Evolutionary conservation across 2,888 invertebrate genomes (phyloP), one percentile per base, ranked within the genome.

Genomic region (Graphium colonna): DNA sequence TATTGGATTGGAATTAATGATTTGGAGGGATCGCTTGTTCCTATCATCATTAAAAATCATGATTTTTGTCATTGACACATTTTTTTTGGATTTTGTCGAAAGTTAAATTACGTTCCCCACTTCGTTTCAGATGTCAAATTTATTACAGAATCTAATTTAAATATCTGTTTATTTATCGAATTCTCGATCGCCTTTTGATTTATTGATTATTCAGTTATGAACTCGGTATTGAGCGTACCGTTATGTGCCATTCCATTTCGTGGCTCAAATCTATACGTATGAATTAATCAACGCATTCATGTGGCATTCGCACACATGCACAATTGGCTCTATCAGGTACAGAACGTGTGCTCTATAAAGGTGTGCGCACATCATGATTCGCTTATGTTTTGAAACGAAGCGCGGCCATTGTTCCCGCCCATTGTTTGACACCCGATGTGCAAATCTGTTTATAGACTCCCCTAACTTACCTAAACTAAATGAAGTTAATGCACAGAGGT

Each of bases 331-430:
- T 18, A 16, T 10, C 33, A 21, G 26, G 12, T n/a, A 16, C 28
- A 28, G 42, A 42, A 26, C n/a, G n/a, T n/a, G n/a, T n/a, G n/a
- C n/a, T 36, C 21, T 16, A 36, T 55, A 52, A 36, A 51, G 47
- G 50, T 44, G 31, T 42, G 36, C 36, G 46, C 47, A 47, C 28
- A 40, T 43, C 62, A 62, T 52, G 61, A 61, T 67, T 67, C 69
- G 74, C 71, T 73, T 75, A 74, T 73, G 71, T 74, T 77, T 73
- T 71, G 71, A 67, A 65, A 67, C 61, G 67, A 68, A 68, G 60
- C 63, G 60, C 39, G 49, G 67, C 76, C 73, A 79, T 77, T 78
- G 77, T 79, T 64, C 61, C 62, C 60, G 52, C 41, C 71, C 68
- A 77, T 77, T 79, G 79, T 79, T 75, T 65, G 61, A 57, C 63